Percentiles rank a stretch among this genome's conserved stretches.
Conservation (phyloP, 2,113 vertebrate species). For the Oostethus manadensis region DNA sequence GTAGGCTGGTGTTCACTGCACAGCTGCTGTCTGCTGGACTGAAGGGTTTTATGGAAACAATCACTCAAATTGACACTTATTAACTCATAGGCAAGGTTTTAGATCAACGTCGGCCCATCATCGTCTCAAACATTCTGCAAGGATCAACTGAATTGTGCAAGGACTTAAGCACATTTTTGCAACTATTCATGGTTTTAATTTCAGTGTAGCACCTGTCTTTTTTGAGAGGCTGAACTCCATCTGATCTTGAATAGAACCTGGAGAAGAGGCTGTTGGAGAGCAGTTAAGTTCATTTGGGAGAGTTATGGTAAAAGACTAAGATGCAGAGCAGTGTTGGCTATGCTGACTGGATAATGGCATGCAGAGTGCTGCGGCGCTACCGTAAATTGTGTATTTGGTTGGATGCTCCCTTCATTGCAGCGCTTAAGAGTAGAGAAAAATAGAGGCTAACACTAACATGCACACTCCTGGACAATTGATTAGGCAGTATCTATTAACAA, state of each 20-base stretch:
- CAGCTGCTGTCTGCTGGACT: constrained; percentile 16
- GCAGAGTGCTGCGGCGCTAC: constrained; percentile 54
- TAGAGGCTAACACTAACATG: constrained; percentile 40
- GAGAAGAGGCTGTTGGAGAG: constrained; percentile 14
- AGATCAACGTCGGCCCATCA: constrained; percentile 25
- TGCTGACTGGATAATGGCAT: constrained; percentile 81
- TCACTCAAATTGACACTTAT: constrained; percentile 29
- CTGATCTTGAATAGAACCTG: constrained; percentile 25
- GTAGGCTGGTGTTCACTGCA: constrained; percentile 9
- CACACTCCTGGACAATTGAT: constrained; percentile 44
- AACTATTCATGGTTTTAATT: constrained; percentile 64
- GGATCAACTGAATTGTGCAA: constrained; percentile 31
- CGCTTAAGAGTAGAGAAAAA: constrained; percentile 47
- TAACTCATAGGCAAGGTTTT: constrained; percentile 23
- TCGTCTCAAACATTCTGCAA: constrained; percentile 10
- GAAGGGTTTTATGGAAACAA: constrained; percentile 19
- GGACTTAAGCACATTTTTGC: constrained; percentile 14
- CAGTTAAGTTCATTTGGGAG: constrained; percentile 36
- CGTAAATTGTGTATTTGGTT: constrained; percentile 57
- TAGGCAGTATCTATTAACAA: constrained; percentile 37
- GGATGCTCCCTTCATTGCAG: constrained; percentile 66
- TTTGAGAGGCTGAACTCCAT: constrained; percentile 31
- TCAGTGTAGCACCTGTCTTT: constrained; percentile 53
- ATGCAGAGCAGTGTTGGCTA: constrained; percentile 52
- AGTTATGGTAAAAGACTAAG: constrained; percentile 36